Conservation (phyloP, 2,113 vertebrate genomes). For the Anhinga anhinga region DNA sequence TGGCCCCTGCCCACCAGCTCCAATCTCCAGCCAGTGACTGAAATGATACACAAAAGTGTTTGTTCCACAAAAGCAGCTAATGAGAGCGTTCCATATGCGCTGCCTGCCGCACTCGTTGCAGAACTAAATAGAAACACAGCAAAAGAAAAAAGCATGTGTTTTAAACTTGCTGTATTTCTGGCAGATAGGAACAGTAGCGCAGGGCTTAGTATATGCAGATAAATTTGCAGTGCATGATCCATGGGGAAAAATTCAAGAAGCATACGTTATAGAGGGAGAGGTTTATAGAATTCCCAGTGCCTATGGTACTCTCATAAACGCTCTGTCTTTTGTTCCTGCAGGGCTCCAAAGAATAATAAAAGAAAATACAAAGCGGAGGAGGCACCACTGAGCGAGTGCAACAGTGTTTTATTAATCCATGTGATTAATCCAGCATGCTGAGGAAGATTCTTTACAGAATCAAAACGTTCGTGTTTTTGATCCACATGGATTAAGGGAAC, state of each 20-base stretch:
- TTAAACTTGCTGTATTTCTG: background rate
- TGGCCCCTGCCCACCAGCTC: background rate
- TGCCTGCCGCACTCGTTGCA: background rate
- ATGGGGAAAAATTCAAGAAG: constrained; percentile 23
- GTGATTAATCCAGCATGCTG: constrained; percentile 79
- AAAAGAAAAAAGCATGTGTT: background rate
- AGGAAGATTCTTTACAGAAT: constrained; percentile 75
- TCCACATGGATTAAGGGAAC: constrained; percentile 76
- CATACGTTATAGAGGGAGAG: constrained; percentile 14
- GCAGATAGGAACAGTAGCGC: background rate
- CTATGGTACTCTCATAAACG: constrained; percentile 42
- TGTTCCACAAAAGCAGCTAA: background rate
- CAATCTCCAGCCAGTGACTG: background rate
- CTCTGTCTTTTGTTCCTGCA: constrained; percentile 58
- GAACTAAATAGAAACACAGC: background rate
- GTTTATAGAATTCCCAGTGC: constrained; percentile 38
- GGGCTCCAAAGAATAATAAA: constrained; percentile 61
- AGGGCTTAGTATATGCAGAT: background rate
- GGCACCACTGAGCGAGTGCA: constrained; percentile 62
- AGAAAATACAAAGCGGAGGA: constrained; percentile 67
- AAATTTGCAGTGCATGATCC: background rate
- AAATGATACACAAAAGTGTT: background rate
- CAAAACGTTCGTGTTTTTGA: constrained; percentile 69
- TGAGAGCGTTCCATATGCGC: background rate
- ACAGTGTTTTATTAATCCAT: constrained; percentile 76